These are phyloP conservation scores for Phalera bucephala DNA, from an alignment of 2,888 invertebrate species.

Conservation along the genomic window DNA sequence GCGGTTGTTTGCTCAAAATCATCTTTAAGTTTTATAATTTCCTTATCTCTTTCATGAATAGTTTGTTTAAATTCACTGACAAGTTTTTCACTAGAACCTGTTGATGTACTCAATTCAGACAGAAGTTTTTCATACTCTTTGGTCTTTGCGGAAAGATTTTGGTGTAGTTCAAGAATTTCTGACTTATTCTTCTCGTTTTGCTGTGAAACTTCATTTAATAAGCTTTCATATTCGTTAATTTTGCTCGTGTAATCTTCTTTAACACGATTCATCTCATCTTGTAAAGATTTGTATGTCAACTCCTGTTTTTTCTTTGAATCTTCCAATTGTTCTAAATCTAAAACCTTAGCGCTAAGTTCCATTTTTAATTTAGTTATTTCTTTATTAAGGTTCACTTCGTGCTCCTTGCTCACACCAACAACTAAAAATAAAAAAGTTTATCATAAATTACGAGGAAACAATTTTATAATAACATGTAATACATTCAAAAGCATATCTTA, in stretches of 20 bases:
- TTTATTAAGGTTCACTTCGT: constrained; percentile 74
- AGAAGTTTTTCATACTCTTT: constrained; percentile 68
- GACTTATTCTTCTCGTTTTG: constrained; percentile 67
- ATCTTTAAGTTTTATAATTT: constrained; percentile 75
- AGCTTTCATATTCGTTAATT: constrained; percentile 73
- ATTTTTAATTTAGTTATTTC: constrained; percentile 79
- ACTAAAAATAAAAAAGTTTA: constrained; percentile 47
- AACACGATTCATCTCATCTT: constrained; percentile 62
- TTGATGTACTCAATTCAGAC: constrained; percentile 59
- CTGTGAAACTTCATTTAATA: constrained; percentile 68
- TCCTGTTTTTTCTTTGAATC: constrained; percentile 71
- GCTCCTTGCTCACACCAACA: constrained; percentile 71
- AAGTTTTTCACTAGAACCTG: constrained; percentile 65
- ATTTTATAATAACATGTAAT: not conserved
- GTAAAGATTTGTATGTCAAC: constrained; percentile 52
- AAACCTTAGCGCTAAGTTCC: constrained; percentile 80
- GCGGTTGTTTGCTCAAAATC: constrained; percentile 76
- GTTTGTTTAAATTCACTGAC: constrained; percentile 74
- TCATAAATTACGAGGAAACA: not conserved
- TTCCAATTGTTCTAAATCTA: constrained; percentile 78
- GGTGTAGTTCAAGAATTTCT: constrained; percentile 67
- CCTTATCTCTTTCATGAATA: constrained; percentile 80
- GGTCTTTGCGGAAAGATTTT: constrained; percentile 60
- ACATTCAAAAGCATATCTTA: no score
- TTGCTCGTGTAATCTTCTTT: constrained; percentile 67